Percentiles rank a stretch among this genome's conserved stretches.
Evolutionary conservation across 2,888 invertebrate species (phyloP).

Genomic region (Andrena flavipes): DNA sequence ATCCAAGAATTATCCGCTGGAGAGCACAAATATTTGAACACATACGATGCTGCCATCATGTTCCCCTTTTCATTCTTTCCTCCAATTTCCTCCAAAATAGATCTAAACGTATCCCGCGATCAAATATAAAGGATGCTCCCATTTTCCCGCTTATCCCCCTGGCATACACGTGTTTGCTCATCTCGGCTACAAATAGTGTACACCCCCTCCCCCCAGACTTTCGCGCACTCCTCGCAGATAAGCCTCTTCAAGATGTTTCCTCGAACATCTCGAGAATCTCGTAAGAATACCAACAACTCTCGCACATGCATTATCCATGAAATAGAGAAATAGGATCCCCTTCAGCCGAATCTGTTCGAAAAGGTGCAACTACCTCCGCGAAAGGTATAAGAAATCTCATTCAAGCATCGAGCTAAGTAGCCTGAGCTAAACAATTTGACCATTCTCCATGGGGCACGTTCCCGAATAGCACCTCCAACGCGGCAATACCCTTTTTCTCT

Average conservation of each 20-base stretch:
- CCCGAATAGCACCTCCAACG: too few species aligned
- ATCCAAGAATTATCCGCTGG: constrained; percentile 31
- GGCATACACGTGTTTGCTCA: constrained; percentile 23
- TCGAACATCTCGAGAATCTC: constrained; percentile 20
- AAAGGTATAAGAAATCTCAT: not conserved
- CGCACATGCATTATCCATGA: not conserved
- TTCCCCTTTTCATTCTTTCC: not conserved
- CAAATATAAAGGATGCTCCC: constrained; percentile 47
- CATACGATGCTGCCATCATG: constrained; percentile 1
- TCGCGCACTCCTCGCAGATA: constrained; percentile 13
- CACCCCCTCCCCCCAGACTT: constrained; percentile 12
- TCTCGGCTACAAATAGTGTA: constrained; percentile 26
- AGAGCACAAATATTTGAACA: constrained; percentile 48
- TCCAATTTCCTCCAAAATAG: constrained; percentile 27
- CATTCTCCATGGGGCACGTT: too few species aligned
- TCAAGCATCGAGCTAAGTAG: not conserved
- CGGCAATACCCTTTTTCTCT: too few species aligned
- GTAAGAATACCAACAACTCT: not conserved
- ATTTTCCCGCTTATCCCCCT: constrained; percentile 28
- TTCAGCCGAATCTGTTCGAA: not conserved
- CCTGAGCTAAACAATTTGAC: too few species aligned
- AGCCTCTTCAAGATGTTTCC: constrained; percentile 20
- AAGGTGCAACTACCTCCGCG: not conserved
- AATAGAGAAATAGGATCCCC: not conserved
- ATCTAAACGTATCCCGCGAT: constrained; percentile 50